These are phyloP conservation scores for Phyto melanocephala DNA, from an alignment of 2,888 invertebrate species.

Conservation along the genomic window DNA sequence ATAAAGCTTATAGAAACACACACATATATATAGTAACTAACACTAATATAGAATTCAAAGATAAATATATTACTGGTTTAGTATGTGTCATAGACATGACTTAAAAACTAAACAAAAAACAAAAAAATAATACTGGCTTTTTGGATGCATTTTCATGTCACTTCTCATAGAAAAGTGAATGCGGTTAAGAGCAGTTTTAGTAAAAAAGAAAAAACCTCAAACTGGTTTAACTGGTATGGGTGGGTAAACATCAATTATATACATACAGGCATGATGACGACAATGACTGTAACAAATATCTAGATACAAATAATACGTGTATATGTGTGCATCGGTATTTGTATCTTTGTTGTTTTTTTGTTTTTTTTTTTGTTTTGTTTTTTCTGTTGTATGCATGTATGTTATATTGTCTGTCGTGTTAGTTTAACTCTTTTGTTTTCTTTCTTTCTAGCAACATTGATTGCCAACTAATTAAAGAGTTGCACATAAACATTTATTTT, in stretches of 20 bases:
- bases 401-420: neutral
- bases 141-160: slow-evolving; percentile 52
- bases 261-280: neutral
- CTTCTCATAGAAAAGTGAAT: slow-evolving; percentile 50
- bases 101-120: neutral
- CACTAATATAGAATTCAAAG: neutral
- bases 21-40: neutral
- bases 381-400: neutral
- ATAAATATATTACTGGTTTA: slow-evolving; percentile 22
- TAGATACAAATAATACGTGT: slow-evolving; percentile 14
- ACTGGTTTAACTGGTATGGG: slow-evolving; percentile 53
- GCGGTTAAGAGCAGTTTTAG: slow-evolving; percentile 35
- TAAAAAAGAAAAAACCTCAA: slow-evolving; percentile 7
- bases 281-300: neutral
- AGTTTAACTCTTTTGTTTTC: neutral
- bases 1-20: neutral
- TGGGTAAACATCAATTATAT: slow-evolving; percentile 23
- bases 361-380: neutral
- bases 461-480: neutral
- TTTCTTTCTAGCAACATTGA: neutral
- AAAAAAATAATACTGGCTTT: slow-evolving; percentile 38
- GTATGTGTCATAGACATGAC: slow-evolving; percentile 42
- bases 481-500: slow-evolving; percentile 14
- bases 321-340: neutral
- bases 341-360: neutral